Base-by-base conservation (phyloP, 2,797 vertebrate species). In the Hemibagrus guttatus region DNA sequence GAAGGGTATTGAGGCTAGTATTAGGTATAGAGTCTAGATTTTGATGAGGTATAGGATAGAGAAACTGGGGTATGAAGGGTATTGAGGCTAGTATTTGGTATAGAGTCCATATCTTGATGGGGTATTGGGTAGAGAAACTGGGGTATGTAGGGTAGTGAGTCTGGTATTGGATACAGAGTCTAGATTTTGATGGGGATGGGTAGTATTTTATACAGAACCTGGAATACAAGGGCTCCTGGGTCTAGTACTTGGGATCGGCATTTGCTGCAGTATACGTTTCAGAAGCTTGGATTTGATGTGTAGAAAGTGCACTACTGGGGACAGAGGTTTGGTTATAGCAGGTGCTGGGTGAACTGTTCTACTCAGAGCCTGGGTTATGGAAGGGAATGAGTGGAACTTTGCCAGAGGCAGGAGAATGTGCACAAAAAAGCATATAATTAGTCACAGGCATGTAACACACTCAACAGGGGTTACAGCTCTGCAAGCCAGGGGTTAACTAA, bases 371-470 rank as follows among this genome's bases (percentile, higher is more conserved):
- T 91, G 92, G 94, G 93, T 89, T 92, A 92, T 90, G 91, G 59
- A 39, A 49, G 26, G 35, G 54, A 58, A 88, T 92, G 91, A 91
- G 92, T 92, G 92, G 93, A 93, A 90, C 91, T 92, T 92, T 92
- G 92, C 92, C 92, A 91, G 91, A 93, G 93, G 92, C 92, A 92
- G 91, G 92, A 92, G 91, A 93, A 89, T 90, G 92, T 92, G 89
- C 91, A 91, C 90, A 91, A 92, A 93, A 92, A 93, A 89, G 91
- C 63, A 90, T 91, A 94, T 94, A 94, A 94, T 93, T 90, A 84
- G 83, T 84, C 93, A 87, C 88, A 91, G 59, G 91, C 90, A 91
- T 92, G 91, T 91, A 94, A 93, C 92, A 93, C 91, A 94, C 92
- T 91, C 92, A 93, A 93, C 92, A 94, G 91, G 46, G 84, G 59